These are phyloP conservation scores for Girardia tigrina DNA, from an alignment of 2,888 invertebrate genomes.

Conservation along the genomic window DNA sequence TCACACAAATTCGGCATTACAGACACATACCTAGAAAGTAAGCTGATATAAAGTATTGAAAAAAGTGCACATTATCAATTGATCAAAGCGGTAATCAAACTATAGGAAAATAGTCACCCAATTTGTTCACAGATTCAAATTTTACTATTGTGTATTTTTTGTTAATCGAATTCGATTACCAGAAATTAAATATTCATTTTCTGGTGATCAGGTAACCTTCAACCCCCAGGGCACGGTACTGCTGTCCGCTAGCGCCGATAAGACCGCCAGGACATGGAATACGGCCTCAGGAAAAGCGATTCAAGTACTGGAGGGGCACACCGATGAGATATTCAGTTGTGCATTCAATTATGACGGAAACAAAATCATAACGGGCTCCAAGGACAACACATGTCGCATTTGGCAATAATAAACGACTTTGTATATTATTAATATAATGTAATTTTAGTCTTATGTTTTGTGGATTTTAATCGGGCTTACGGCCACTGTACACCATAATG, in stretches of 20 bases:
- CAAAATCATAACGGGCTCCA: conserved; percentile 63
- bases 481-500: too few relatives aligned
- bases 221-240: conserved; percentile 64
- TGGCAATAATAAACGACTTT: conserved; percentile 54
- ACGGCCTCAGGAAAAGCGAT: conserved; percentile 60
- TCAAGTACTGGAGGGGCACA: conserved; percentile 64
- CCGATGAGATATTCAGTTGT: conserved; percentile 68
- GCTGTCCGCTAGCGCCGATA: conserved; percentile 64
- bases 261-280: conserved; percentile 64
- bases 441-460: background rate
- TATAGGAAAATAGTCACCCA: too few relatives aligned
- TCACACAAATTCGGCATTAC: too few relatives aligned
- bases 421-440: background rate
- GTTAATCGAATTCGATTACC: too few relatives aligned
- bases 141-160: too few relatives aligned
- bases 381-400: conserved; percentile 66
- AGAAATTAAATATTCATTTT: too few relatives aligned
- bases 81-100: too few relatives aligned
- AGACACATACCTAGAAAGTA: too few relatives aligned
- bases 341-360: conserved; percentile 67
- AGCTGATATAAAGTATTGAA: too few relatives aligned
- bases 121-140: too few relatives aligned
- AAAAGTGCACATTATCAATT: too few relatives aligned
- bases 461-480: too few relatives aligned
- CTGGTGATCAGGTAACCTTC: conserved; percentile 69